Evolutionary conservation across 2,113 vertebrate species (phyloP), one percentile per base, ranked within the genome.

Genomic region (Uria aalge): DNA sequence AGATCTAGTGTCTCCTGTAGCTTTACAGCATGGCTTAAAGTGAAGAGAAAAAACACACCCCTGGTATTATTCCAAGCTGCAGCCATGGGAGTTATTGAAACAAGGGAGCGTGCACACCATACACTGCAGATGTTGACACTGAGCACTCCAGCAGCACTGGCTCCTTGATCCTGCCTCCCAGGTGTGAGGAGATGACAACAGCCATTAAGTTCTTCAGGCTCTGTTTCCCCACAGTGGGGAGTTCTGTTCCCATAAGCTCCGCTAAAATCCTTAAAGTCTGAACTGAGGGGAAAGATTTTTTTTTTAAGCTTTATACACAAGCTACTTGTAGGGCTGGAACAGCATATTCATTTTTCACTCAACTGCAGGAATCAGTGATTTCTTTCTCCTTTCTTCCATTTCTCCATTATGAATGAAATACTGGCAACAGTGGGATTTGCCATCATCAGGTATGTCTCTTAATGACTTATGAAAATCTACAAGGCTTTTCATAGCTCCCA

Each of bases 71-170:
- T 62, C 9, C 66, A 81, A 87, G 56, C 26, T 83, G 48, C 12
- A 69, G 9, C 15, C 29, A 12, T 5, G 4, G 22, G 26, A 83
- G 12, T 52, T 66, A 38, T 36, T 27, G 52, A 48, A 80, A 40
- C 5, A 38, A 55, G n/a, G 41, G 24, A 63, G n/a, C 32, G 66
- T 0, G 0, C 30, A 34, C 59, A 71, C 19, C 6, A 0, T 1
- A 21, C 24, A 3, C 66, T 45, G n/a, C 59, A 66, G 48, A 69
- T 41, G 26, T 12, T 40, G n/a, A 16, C 41, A 15, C 34, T 27
- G 38, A 74, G 24, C 32, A 12, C n/a, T 50, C 40, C 48, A 34
- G 40, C 48, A 73, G 45, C 36, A 19, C 30, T 43, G 36, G 7
- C 26, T 87, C 43, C 83, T 76, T 34, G 34, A n/a, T 67, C 30